phyloP scores from a whole-genome alignment of 2,888 invertebrate species.

The Hetaerina titia region DNA sequence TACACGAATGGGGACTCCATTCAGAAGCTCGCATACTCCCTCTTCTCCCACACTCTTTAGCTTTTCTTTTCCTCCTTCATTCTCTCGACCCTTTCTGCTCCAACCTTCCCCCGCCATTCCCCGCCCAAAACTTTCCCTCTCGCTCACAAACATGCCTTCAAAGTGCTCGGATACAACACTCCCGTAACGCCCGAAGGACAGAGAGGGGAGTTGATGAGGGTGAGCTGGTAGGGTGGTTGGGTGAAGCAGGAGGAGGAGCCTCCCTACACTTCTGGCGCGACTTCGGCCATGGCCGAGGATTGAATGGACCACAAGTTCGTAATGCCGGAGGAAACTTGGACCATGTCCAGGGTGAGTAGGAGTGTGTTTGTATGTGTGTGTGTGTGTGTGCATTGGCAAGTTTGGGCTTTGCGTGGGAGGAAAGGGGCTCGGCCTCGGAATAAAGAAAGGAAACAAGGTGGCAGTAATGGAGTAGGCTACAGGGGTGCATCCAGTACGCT shows the following conservation, averaged over 20 bases:
- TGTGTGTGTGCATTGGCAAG: neutral
- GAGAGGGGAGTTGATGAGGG: neutral
- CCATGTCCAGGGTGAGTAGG: neutral
- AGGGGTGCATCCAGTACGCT: neutral
- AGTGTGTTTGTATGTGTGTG: neutral
- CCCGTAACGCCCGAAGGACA: neutral
- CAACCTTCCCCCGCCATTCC: neutral
- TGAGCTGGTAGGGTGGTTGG: neutral
- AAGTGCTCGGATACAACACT: neutral
- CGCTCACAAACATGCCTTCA: neutral
- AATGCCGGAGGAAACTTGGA: constrained; percentile 3
- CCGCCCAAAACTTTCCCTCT: neutral
- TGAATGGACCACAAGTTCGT: constrained; percentile 47
- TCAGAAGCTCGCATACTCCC: neutral
- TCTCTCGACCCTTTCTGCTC: neutral
- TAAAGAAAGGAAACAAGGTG: neutral
- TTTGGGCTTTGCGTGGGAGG: neutral
- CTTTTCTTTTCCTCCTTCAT: neutral
- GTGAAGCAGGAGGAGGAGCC: neutral
- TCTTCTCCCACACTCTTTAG: neutral
- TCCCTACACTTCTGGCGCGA: neutral
- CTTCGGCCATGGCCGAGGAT: neutral
- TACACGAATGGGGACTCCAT: neutral
- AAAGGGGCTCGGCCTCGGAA: neutral
- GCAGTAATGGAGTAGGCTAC: neutral